phyloP scores from a whole-genome alignment of 2,888 invertebrate genomes.

The Hyles lineata region DNA sequence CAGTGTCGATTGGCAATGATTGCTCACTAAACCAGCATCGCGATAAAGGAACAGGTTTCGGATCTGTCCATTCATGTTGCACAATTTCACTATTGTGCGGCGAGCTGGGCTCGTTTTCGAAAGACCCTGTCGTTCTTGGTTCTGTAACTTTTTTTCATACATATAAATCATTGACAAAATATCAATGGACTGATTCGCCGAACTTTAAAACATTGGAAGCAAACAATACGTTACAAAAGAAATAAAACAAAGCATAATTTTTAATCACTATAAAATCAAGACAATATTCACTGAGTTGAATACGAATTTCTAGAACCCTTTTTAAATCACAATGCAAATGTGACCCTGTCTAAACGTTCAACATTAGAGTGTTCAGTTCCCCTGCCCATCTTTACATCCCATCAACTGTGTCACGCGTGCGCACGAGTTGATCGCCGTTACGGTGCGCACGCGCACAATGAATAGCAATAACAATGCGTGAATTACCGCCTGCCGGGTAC shows the following conservation, averaged over 20 bases:
- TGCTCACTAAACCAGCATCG: constrained; percentile 39
- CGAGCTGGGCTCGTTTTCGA: constrained; percentile 57
- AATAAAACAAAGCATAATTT: no score
- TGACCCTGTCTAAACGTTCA: not conserved
- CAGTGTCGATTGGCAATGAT: constrained; percentile 34
- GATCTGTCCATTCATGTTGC: constrained; percentile 47
- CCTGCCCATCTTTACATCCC: constrained; percentile 28
- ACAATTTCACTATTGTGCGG: constrained; percentile 54
- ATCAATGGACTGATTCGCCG: not conserved
- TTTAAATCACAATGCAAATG: not conserved
- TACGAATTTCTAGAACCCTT: not conserved
- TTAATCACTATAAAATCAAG: no score
- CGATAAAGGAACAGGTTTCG: constrained; percentile 40
- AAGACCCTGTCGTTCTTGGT: constrained; percentile 39
- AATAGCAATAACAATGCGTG: constrained; percentile 65
- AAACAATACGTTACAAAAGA: no score
- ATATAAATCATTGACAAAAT: not conserved
- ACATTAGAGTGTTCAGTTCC: not conserved
- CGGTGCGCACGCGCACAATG: constrained; percentile 66
- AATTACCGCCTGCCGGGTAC: constrained; percentile 43
- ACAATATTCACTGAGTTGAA: no score
- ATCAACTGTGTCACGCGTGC: constrained; percentile 57
- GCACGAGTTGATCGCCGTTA: constrained; percentile 61
- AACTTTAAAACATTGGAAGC: no score
- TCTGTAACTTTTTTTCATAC: not conserved